Base-by-base conservation (phyloP, 2,888 invertebrate genomes). In the Urechis unicinctus region DNA sequence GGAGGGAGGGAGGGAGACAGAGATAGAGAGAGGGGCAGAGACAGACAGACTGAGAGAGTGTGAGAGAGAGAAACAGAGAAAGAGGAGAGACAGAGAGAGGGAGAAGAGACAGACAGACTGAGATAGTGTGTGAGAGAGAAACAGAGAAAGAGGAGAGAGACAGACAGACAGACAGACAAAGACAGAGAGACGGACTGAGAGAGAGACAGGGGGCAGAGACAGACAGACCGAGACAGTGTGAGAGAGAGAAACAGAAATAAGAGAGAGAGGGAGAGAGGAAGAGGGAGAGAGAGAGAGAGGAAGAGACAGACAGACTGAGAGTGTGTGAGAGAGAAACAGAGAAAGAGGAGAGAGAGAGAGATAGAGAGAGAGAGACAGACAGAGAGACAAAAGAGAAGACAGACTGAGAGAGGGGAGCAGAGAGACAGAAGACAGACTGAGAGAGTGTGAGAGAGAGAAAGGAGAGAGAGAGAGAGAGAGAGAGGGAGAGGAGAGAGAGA, bases 61-160 rank as follows among this genome's bases (percentile, higher is more conserved):
- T n/a, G 28, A 47, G 46, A 46, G 28, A 30, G 29, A 29, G 47
- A 53, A 9, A n/a, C n/a, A n/a, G n/a, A n/a, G n/a, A n/a, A n/a
- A n/a, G n/a, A n/a, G n/a, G n/a, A n/a, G n/a, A n/a, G 36, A 5
- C 5, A 21, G 30, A 30, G 52, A 46, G 45, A 5, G 22, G 44
- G 52, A 36, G 46, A 30, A 47, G 41, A 49, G 56, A 49, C 30
- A 43, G 25, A 52, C 43, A 53, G 30, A 43, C 26, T 36, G 52
- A 52, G 28, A 52, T 13, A 52, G 21, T 9, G 31, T 5, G 44
- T 43, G 1, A 52, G 2, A 4, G 41, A 1, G 21, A 1, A n/a
- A 5, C 1, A 48, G 3, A 1, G 17, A 28, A 3, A 52, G 4
- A 46, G 30, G 28, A 9, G 22, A 29, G 6, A 1, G 2, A 13